Conservation (phyloP, 2,113 vertebrate species). For the Apteryx mantelli region DNA sequence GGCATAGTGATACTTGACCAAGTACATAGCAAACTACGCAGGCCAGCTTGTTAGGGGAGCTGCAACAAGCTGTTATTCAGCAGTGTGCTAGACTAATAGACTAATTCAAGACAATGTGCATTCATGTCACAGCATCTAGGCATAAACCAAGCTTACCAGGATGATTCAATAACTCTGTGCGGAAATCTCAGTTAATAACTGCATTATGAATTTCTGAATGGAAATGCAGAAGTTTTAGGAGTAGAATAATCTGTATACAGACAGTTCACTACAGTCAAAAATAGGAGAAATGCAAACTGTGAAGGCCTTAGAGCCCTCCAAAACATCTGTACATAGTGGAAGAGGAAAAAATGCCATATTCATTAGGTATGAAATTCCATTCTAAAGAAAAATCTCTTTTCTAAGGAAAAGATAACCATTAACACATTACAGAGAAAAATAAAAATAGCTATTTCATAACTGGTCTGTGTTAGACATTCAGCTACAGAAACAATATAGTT, state of each 20-base stretch:
- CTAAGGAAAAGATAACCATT: neutral
- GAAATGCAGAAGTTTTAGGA: neutral
- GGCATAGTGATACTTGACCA: neutral
- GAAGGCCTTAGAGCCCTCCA: neutral
- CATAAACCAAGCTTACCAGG: neutral
- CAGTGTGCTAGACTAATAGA: neutral
- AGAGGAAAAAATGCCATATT: neutral
- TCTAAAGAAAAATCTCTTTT: neutral
- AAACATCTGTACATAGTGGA: neutral
- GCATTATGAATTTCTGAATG: slow-evolving; percentile 14
- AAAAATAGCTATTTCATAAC: neutral
- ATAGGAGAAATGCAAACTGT: neutral
- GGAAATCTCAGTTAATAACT: slow-evolving; percentile 36
- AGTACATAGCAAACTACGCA: neutral
- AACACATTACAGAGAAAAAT: neutral
- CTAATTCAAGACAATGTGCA: neutral
- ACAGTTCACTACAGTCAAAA: neutral
- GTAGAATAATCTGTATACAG: neutral
- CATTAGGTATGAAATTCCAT: neutral
- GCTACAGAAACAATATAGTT: neutral
- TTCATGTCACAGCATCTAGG: neutral
- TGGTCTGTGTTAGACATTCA: neutral
- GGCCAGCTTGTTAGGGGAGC: neutral
- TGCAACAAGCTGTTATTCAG: neutral
- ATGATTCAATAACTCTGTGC: neutral